These are phyloP conservation scores for Leptinotarsa haldemani DNA, from an alignment of 2,888 invertebrate genomes.

Conservation along the genomic window DNA sequence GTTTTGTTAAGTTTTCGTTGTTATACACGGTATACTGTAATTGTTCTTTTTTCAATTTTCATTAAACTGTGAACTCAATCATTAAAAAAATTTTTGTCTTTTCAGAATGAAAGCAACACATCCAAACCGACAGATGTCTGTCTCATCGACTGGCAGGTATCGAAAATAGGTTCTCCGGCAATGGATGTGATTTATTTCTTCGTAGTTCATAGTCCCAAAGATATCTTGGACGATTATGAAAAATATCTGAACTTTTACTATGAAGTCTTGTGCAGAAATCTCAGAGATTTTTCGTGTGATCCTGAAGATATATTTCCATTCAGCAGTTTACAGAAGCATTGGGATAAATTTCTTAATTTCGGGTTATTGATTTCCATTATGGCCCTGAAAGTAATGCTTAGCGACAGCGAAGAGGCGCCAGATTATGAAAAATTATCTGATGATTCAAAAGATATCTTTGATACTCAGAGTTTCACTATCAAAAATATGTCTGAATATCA, in stretches of 20 bases:
- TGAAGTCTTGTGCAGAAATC: conserved; percentile 40
- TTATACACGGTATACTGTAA: too few species aligned
- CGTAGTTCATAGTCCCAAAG: conserved; percentile 44
- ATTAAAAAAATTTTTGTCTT: too few species aligned
- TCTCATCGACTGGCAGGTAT: conserved; percentile 53
- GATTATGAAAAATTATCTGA: too few species aligned
- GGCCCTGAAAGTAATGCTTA: conserved; percentile 28
- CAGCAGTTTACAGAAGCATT: conserved; percentile 26
- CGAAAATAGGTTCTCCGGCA: conserved; percentile 45
- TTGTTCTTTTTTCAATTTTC: too few species aligned
- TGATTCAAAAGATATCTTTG: too few species aligned
- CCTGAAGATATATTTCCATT: too few species aligned
- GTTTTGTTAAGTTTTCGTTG: too few species aligned
- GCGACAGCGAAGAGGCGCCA: conserved; percentile 29
- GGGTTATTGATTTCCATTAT: conserved; percentile 21
- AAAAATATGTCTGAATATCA: too few species aligned
- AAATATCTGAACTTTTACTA: conserved; percentile 51
- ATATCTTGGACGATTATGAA: conserved; percentile 44
- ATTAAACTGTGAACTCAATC: too few species aligned
- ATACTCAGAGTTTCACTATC: too few species aligned
- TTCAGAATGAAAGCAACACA: too few species aligned
- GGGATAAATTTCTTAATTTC: conserved; percentile 26
- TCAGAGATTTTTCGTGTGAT: conserved; percentile 49
- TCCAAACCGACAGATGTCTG: conserved; percentile 35
- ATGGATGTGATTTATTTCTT: conserved; percentile 53